These are phyloP conservation scores for Agrotis exclamationis DNA, from an alignment of 2,888 invertebrate genomes.

Conservation along the genomic window DNA sequence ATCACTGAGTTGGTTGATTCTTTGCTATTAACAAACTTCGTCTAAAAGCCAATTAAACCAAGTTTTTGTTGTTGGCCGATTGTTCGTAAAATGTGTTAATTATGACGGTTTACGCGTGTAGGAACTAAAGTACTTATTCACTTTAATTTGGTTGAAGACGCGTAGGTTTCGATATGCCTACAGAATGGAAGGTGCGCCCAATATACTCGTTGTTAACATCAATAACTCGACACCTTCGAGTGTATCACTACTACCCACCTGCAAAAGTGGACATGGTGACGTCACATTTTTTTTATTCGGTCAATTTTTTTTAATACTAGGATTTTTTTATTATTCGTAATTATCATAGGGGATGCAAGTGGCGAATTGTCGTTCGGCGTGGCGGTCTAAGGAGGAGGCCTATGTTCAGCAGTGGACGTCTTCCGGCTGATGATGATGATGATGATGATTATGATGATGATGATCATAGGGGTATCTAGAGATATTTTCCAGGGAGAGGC, in stretches of 20 bases:
- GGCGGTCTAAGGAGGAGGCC: too few relatives aligned
- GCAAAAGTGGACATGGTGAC: not conserved
- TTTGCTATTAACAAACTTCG: constrained; percentile 3
- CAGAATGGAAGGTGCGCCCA: constrained; percentile 3
- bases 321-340: too few relatives aligned
- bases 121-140: not conserved
- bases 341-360: too few relatives aligned
- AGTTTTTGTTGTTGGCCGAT: not conserved
- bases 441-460: too few relatives aligned
- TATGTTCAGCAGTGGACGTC: too few relatives aligned
- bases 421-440: too few relatives aligned
- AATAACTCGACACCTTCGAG: not conserved
- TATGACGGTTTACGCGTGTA: not conserved
- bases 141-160: not conserved
- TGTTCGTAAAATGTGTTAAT: constrained; percentile 6
- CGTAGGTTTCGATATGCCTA: constrained; percentile 3
- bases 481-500: too few relatives aligned
- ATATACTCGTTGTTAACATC: not conserved
- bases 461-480: too few relatives aligned
- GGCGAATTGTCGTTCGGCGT: too few relatives aligned
- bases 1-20: not conserved
- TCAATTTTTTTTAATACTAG: too few relatives aligned
- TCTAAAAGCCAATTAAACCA: not conserved
- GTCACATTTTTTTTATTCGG: not conserved
- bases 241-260: constrained; percentile 4